These are phyloP conservation scores for Amphiduros pacificus DNA, from an alignment of 2,888 invertebrate species.

Conservation along the genomic window DNA sequence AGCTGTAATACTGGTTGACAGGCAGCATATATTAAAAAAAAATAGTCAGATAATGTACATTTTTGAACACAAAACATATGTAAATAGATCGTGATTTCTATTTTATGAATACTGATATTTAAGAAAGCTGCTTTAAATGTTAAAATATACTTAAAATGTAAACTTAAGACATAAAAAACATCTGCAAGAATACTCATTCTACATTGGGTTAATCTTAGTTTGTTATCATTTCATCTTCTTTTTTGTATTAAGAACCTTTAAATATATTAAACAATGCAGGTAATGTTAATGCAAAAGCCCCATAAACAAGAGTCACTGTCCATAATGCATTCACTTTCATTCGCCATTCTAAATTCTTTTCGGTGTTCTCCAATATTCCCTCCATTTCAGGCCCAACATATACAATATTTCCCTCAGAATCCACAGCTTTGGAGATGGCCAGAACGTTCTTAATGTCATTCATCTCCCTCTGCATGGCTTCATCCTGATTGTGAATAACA, in stretches of 20 bases:
- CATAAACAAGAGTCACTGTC: constrained; percentile 50
- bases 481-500: constrained; percentile 39
- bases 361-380: constrained; percentile 45
- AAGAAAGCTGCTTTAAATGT: no score
- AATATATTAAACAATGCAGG: constrained; percentile 33
- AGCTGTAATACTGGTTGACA: no score
- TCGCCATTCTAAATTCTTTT: constrained; percentile 51
- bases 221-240: no score
- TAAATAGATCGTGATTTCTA: no score
- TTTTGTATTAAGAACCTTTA: constrained; percentile 13
- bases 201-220: no score
- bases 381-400: constrained; percentile 53
- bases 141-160: no score
- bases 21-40: no score
- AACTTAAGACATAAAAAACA: no score
- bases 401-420: constrained; percentile 36
- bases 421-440: constrained; percentile 23
- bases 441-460: constrained; percentile 43
- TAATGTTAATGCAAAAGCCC: constrained; percentile 47
- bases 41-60: no score
- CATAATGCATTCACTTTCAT: constrained; percentile 51
- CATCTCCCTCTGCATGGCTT: constrained; percentile 40
- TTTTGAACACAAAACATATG: no score
- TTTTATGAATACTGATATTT: no score
- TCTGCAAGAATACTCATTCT: no score